Conservation (phyloP, 1,140 invertebrate species). For the Telenomus remus region DNA sequence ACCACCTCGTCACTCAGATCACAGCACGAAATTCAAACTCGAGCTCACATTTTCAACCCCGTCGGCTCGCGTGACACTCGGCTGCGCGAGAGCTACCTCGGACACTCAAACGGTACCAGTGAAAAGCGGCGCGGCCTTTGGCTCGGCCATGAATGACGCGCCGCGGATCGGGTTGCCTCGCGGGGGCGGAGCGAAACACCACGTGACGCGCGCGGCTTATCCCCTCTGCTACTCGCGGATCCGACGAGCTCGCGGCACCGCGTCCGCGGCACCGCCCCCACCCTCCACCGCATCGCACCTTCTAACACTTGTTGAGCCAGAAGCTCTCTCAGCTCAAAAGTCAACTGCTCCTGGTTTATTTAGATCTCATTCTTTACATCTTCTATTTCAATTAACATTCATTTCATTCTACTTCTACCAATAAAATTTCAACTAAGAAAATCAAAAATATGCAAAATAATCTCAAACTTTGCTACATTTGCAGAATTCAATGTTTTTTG, state of each 20-base stretch:
- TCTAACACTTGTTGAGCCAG: slow-evolving; percentile 42
- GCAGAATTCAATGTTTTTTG: no score
- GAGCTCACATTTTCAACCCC: slow-evolving; percentile 9
- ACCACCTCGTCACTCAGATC: slow-evolving; percentile 9
- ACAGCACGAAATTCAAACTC: slow-evolving; percentile 29
- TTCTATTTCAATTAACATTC: no score
- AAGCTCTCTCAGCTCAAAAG: slow-evolving; percentile 7
- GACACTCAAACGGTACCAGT: slow-evolving; percentile 62
- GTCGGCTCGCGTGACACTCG: slow-evolving; percentile 17
- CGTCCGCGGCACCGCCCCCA: slow-evolving; percentile 42
- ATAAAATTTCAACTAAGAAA: no score
- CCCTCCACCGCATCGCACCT: slow-evolving; percentile 5
- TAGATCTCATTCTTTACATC: no score
- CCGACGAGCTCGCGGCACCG: slow-evolving; percentile 11
- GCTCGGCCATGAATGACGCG: slow-evolving; percentile 74
- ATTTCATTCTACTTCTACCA: no score
- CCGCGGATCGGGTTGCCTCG: slow-evolving; percentile 64
- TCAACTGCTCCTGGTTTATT: neutral
- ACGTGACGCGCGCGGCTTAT: slow-evolving; percentile 68
- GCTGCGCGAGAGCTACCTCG: slow-evolving; percentile 29
- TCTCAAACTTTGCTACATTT: no score
- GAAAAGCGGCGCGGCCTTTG: slow-evolving; percentile 68
- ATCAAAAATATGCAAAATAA: no score
- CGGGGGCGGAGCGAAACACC: slow-evolving; percentile 70
- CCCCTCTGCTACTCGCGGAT: slow-evolving; percentile 46